Percentiles rank a stretch among this genome's conserved stretches.
Evolutionary conservation across 2,888 invertebrate species (phyloP).

Genomic region (Galeruca laticollis): DNA sequence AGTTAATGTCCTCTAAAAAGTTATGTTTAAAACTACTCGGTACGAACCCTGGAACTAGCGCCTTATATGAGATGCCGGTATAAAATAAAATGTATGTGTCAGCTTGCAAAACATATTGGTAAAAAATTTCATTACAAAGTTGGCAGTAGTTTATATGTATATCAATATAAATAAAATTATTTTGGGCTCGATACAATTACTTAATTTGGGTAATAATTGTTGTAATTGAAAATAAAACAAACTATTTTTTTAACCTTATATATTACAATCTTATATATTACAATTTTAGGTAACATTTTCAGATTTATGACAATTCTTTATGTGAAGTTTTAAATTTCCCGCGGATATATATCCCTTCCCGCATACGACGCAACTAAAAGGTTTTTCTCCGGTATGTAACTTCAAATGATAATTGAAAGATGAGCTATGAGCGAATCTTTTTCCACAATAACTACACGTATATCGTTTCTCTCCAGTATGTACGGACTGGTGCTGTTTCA

Average conservation of each 20-base stretch:
- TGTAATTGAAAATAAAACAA: neutral
- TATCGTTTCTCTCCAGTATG: conserved; percentile 53
- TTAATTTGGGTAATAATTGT: too few relatives aligned
- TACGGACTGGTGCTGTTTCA: conserved; percentile 50
- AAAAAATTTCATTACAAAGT: too few relatives aligned
- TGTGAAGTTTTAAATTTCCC: conserved; percentile 42
- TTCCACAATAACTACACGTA: conserved; percentile 52
- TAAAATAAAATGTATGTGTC: too few relatives aligned
- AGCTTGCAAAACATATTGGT: too few relatives aligned
- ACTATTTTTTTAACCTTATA: neutral
- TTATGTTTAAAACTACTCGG: too few relatives aligned
- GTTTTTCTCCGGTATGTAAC: conserved; percentile 48
- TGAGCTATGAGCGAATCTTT: conserved; percentile 27
- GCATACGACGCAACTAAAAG: conserved; percentile 40
- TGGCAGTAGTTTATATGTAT: too few relatives aligned
- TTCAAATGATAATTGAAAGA: conserved; percentile 50
- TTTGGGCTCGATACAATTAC: too few relatives aligned
- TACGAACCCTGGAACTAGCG: too few relatives aligned
- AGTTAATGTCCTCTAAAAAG: too few relatives aligned
- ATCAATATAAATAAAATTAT: too few relatives aligned
- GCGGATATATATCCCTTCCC: conserved; percentile 68
- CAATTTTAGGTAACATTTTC: neutral
- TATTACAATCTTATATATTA: neutral
- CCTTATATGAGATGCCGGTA: too few relatives aligned
- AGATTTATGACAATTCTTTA: conserved; percentile 38